A percentile compares a stretch with the other conserved stretches of the same genome.
Evolutionary conservation across 2,797 vertebrate species (phyloP).

Genomic region (Coendou prehensilis): DNA sequence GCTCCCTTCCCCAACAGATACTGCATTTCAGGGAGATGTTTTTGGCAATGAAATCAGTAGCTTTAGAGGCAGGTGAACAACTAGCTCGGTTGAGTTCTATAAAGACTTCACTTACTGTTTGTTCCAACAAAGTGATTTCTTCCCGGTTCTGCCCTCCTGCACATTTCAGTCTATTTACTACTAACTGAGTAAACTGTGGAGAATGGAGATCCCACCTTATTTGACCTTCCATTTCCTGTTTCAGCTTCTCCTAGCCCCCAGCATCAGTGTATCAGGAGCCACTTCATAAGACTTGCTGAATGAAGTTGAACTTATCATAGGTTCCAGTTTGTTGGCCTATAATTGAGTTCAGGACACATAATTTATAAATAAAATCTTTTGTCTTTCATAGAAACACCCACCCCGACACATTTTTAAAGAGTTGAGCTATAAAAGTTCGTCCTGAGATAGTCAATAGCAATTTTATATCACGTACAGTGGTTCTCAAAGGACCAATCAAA

Average conservation of each 20-base stretch:
- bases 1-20: not conserved
- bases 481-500: not conserved
- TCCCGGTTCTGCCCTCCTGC: not conserved
- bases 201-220: not conserved
- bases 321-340: not conserved
- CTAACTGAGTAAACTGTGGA: not conserved
- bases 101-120: not conserved
- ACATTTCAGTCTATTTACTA: not conserved
- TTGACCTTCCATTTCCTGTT: not conserved
- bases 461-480: not conserved
- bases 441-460: not conserved
- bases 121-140: not conserved
- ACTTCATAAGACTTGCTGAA: not conserved
- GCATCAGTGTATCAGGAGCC: not conserved
- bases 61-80: not conserved
- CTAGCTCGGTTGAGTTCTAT: not conserved
- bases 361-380: not conserved
- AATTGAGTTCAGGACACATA: not conserved
- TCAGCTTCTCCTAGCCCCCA: fast-evolving
- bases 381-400: not conserved
- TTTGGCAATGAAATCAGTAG: not conserved
- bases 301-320: not conserved
- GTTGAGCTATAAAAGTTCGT: not conserved
- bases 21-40: not conserved
- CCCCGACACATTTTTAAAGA: not conserved